Conservation (phyloP, 2,113 vertebrate species). For the Machaerirhynchus nigripectus region DNA sequence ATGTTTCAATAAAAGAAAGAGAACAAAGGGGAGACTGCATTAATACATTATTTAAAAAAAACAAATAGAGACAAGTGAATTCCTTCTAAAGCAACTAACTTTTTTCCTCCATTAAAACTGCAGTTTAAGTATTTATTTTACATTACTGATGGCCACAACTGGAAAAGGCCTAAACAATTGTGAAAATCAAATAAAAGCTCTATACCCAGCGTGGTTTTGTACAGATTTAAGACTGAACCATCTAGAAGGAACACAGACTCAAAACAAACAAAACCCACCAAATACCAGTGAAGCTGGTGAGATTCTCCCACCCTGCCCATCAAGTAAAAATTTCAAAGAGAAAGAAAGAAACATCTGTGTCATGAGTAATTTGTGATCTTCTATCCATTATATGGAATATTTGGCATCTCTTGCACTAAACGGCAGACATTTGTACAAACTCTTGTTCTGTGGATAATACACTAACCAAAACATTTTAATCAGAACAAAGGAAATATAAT, state of each 20-base stretch:
- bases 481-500: not conserved
- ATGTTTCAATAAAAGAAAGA: not conserved
- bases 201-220: not conserved
- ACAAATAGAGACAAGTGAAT: not conserved
- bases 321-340: not conserved
- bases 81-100: not conserved
- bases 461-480: not conserved
- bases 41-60: not conserved
- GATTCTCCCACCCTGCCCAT: not conserved
- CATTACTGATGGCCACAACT: not conserved
- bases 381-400: not conserved
- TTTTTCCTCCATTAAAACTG: not conserved
- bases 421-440: not conserved
- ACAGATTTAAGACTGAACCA: not conserved
- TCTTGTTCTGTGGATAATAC: not conserved
- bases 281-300: not conserved
- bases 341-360: not conserved
- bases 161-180: not conserved
- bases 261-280: not conserved
- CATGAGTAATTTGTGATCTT: not conserved
- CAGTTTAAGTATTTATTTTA: not conserved
- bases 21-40: not conserved
- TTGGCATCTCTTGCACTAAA: not conserved
- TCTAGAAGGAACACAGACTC: not conserved
- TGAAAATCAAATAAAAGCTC: not conserved